A percentile compares a stretch with the other conserved stretches of the same genome.
These are phyloP conservation scores for Notolabrus celidotus DNA, from an alignment of 2,797 vertebrate species.

Conservation along the genomic window DNA sequence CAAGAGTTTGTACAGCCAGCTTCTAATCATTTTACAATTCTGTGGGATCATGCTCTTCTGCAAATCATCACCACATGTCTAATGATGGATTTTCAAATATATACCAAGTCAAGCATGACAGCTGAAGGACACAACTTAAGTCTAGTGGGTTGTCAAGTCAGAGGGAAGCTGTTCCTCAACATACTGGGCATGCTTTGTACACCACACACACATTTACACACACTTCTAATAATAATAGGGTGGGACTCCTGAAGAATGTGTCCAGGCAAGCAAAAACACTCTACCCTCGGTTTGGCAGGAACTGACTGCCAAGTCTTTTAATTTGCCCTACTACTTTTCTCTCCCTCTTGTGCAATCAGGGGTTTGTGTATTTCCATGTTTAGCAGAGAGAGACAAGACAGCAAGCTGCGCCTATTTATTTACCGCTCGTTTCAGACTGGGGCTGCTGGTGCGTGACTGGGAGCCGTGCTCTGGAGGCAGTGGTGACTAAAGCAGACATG, in stretches of 20 bases:
- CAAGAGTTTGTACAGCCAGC: constrained; percentile 25
- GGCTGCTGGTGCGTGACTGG: constrained; percentile 70
- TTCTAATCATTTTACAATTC: constrained; percentile 53
- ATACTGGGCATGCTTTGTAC: constrained; percentile 54
- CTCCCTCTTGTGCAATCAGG: constrained; percentile 64
- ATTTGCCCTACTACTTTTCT: constrained; percentile 65
- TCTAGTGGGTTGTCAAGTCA: constrained; percentile 40
- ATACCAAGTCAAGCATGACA: constrained; percentile 50
- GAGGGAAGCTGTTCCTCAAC: constrained; percentile 50
- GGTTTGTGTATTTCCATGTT: constrained; percentile 67
- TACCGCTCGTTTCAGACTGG: constrained; percentile 60
- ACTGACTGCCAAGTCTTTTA: constrained; percentile 68
- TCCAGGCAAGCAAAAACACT: constrained; percentile 81
- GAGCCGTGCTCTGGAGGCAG: constrained; percentile 61
- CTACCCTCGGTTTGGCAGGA: constrained; percentile 69
- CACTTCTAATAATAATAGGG: constrained; percentile 82
- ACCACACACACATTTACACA: constrained; percentile 44
- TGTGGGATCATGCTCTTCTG: constrained; percentile 34
- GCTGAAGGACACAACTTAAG: constrained; percentile 52
- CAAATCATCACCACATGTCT: constrained; percentile 56
- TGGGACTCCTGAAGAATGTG: constrained; percentile 81
- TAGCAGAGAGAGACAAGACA: constrained; percentile 64
- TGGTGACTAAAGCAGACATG: constrained; percentile 67
- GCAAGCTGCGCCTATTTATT: constrained; percentile 70
- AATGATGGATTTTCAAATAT: constrained; percentile 52